Evolutionary conservation across 2,113 vertebrate species (phyloP).

Genomic region (Tupaia tana): DNA sequence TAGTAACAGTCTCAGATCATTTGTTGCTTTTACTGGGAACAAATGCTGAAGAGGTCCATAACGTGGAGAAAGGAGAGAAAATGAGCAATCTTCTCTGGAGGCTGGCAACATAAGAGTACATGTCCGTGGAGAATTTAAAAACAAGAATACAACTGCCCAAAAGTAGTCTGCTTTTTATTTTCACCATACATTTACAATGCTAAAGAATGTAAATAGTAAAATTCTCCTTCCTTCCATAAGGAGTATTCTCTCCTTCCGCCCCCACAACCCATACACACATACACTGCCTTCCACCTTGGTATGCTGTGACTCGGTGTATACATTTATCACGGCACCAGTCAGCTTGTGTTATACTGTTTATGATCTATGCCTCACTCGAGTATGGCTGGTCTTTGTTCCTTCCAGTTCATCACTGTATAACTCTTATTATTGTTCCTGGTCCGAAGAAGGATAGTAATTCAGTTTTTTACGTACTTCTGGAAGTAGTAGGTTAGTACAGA

Average conservation of each 20-base stretch:
- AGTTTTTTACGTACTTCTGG: neutral
- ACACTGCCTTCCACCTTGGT: neutral
- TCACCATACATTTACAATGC: neutral
- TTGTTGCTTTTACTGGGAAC: neutral
- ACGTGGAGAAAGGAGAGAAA: neutral
- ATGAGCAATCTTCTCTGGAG: too few species aligned
- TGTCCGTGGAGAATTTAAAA: neutral
- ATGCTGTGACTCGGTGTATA: neutral
- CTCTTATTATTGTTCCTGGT: neutral
- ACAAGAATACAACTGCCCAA: neutral
- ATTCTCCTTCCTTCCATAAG: neutral
- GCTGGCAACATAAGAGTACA: neutral
- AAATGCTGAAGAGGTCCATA: neutral
- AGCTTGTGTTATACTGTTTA: neutral
- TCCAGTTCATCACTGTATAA: neutral
- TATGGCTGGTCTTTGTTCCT: neutral
- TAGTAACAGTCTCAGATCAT: neutral
- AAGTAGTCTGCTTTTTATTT: neutral
- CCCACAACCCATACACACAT: too few species aligned
- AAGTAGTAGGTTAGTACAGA: neutral
- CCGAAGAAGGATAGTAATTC: neutral
- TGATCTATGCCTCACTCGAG: neutral
- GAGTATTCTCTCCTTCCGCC: rapidly evolving
- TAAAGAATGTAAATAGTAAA: neutral
- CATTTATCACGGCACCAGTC: neutral